Evolutionary conservation across 2,888 invertebrate genomes (phyloP).

Genomic region (Strigamia transsilvanica): DNA sequence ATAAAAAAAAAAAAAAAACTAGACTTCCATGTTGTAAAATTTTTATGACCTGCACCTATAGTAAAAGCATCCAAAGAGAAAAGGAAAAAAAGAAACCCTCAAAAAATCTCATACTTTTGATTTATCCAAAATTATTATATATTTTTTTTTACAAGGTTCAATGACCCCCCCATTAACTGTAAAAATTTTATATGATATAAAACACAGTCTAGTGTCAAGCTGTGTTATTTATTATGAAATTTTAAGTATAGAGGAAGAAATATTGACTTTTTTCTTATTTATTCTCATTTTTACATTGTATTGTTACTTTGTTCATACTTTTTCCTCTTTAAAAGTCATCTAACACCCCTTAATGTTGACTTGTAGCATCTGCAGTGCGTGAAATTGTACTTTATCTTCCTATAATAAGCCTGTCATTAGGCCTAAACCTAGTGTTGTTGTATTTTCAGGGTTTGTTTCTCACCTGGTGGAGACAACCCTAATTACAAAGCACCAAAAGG

Average conservation of each 20-base stretch:
- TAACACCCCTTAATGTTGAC: neutral
- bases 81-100: neutral
- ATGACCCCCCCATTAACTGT: neutral
- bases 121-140: neutral
- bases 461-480: constrained; percentile 23
- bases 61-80: neutral
- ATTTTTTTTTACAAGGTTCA: neutral
- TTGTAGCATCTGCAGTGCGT: constrained; percentile 18
- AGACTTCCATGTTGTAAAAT: constrained; percentile 20
- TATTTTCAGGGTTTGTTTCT: constrained; percentile 33
- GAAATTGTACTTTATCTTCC: constrained; percentile 33
- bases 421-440: constrained; percentile 27
- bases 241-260: neutral
- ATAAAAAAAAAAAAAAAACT: constrained; percentile 1
- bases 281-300: neutral
- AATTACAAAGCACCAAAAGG: constrained; percentile 21
- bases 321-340: neutral
- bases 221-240: neutral
- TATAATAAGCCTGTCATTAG: constrained; percentile 23
- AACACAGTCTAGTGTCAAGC: constrained; percentile 4
- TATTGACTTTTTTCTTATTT: neutral
- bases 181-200: neutral
- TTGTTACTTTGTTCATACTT: neutral
- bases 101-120: neutral
- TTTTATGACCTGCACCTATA: constrained; percentile 10